Evolutionary conservation across 2,797 vertebrate genomes (phyloP), one percentile per base, ranked within the genome.

Genomic region (Coregonus sp.): DNA sequence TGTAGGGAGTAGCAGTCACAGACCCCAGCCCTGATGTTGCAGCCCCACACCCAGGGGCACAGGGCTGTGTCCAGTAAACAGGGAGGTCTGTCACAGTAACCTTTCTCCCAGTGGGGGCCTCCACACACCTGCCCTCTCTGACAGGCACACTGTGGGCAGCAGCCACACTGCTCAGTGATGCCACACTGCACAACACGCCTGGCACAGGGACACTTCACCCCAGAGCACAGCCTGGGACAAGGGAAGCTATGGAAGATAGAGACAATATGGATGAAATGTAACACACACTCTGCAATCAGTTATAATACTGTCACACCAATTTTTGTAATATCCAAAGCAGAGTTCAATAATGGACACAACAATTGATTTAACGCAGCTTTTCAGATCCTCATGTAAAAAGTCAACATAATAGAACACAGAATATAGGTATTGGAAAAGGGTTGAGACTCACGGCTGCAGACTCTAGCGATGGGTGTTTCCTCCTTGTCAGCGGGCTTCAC

Each of bases 11-110:
- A 78, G 67, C 78, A 78, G 73, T 75, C 81, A 52, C 76, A 80
- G 25, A 0, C 1, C 1, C 78, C 78, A 1, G 5, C 16, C 40
- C 68, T 68, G 16, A 80, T 40, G 25, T 47, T 74, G 72, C 81
- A 83, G 12, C 75, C 78, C 51, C 50, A 69, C 51, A 61, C 37
- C 78, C 63, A 75, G 11, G 76, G 79, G n/a, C 78, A 80, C 71
- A 4, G 31, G 65, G 33, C 16, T n/a, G 25, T 20, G 20, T 63
- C 75, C 79, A 18, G 18, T 18, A 51, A 80, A 5, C 11, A 33
- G 63, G 33, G 56, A 82, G 79, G 59, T 31, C 25, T 12, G 65
- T 76, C 75, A 20, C 79, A 80, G 71, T 59, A 74, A 47, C 74
- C 74, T 35, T 40, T 74, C 71, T 16, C 67, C 67, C 74, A 79